Evolutionary conservation across 2,113 vertebrate genomes (phyloP).

Genomic region (Xenopus tropicalis): UCB_Xtro_10.0 CM004448.2:140951501-140952000

Average conservation of each 20-base stretch:
- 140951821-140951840: neutral
- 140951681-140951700: slow-evolving; percentile 8
- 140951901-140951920: no score
- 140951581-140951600: neutral
- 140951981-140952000: no score
- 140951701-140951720: slow-evolving; percentile 18
- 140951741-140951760: slow-evolving; percentile 23
- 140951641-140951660: slow-evolving; percentile 27
- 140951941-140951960: no score
- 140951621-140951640: slow-evolving; percentile 12
- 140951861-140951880: no score
- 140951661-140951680: neutral
- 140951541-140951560: no score
- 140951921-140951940: no score
- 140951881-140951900: no score
- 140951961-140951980: no score
- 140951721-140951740: slow-evolving; percentile 5
- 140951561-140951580: neutral
- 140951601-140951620: slow-evolving; percentile 17
- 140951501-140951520: no score
- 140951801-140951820: neutral
- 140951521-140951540: no score
- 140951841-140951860: no score
- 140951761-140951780: slow-evolving; percentile 18
- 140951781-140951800: neutral